Percentiles rank a stretch among this genome's conserved stretches.
These are phyloP conservation scores for Guaruba guarouba DNA, from an alignment of 2,113 vertebrate genomes.

Conservation along the genomic window DNA sequence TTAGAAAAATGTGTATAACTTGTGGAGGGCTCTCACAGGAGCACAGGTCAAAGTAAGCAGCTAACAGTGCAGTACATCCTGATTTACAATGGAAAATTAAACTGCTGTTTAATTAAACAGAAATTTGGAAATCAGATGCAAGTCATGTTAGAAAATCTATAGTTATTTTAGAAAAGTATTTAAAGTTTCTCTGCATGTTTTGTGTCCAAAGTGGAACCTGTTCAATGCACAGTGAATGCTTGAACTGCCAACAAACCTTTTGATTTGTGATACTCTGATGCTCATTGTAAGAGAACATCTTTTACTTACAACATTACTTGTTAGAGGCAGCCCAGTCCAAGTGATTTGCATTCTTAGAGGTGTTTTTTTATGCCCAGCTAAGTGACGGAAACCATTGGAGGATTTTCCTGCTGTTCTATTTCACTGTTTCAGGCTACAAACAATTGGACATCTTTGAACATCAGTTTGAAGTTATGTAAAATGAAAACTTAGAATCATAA, in stretches of 20 bases:
- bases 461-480: background rate
- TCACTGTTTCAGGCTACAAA: background rate
- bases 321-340: background rate
- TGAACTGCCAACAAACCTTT: background rate
- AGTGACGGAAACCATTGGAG: background rate
- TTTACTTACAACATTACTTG: background rate
- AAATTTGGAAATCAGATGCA: background rate
- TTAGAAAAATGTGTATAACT: background rate
- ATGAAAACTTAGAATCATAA: background rate
- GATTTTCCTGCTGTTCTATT: background rate
- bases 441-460: background rate
- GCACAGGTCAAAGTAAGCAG: background rate
- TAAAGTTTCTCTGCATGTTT: background rate
- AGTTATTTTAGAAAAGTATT: background rate
- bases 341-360: background rate
- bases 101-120: background rate
- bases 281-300: background rate
- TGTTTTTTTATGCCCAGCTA: background rate
- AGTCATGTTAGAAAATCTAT: background rate
- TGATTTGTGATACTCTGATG: background rate
- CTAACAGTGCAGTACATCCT: background rate
- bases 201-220: background rate
- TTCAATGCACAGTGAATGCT: background rate
- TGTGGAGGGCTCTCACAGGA: background rate
- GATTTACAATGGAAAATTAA: background rate